Conservation (phyloP, 2,888 invertebrate species). For the Dendrolimus houi region DNA sequence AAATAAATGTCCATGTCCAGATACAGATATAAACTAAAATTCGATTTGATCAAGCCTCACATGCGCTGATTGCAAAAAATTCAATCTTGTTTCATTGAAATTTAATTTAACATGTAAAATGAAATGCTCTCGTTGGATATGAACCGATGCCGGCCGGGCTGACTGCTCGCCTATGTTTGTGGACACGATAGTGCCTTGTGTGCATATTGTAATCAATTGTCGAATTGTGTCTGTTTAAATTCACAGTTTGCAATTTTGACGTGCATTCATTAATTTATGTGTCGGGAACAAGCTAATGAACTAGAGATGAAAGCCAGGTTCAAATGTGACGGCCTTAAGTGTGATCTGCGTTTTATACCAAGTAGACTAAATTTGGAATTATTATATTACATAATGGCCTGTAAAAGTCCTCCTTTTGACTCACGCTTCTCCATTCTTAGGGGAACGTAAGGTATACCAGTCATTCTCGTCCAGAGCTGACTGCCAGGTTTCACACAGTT, state of each 20-base stretch:
- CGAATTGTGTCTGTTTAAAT: conserved; percentile 66
- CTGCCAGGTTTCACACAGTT: no score
- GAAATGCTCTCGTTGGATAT: conserved; percentile 69
- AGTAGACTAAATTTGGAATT: no score
- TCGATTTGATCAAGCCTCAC: conserved; percentile 39
- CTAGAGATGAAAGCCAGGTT: not conserved
- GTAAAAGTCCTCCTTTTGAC: no score
- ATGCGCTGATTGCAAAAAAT: conserved; percentile 73
- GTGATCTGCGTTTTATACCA: no score
- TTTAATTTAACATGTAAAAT: conserved; percentile 76
- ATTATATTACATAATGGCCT: no score
- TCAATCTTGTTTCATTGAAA: conserved; percentile 76
- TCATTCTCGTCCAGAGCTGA: no score
- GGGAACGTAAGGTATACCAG: no score
- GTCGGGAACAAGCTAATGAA: conserved; percentile 13
- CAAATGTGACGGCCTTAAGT: no score
- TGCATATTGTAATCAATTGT: conserved; percentile 73
- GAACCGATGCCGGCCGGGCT: conserved; percentile 60
- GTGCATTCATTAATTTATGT: conserved; percentile 54
- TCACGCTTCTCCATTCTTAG: no score
- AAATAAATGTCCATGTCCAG: not conserved
- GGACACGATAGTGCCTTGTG: conserved; percentile 61
- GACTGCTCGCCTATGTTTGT: conserved; percentile 71
- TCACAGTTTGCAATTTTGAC: conserved; percentile 69
- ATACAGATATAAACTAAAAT: conserved; percentile 16